phyloP scores from a whole-genome alignment of 2,888 invertebrate species.

The Eupithecia subfuscata region DNA sequence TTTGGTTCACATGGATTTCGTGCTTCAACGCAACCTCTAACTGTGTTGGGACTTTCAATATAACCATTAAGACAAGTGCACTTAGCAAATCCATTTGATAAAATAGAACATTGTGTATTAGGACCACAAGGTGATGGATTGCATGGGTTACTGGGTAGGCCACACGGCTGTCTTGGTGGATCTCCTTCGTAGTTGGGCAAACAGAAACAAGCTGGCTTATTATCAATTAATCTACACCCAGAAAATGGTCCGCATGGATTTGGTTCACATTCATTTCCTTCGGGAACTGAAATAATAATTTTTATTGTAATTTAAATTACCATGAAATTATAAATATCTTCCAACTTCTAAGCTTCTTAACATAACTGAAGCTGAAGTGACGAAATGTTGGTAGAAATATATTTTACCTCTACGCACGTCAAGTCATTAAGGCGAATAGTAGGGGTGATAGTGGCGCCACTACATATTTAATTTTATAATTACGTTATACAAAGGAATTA shows the following conservation, averaged over 20 bases:
- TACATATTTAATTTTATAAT: too few relatives aligned
- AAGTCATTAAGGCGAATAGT: too few relatives aligned
- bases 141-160: constrained; percentile 90
- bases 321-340: background rate
- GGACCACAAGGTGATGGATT: constrained; percentile 94
- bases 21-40: constrained; percentile 92
- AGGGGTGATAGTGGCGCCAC: too few relatives aligned
- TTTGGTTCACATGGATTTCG: constrained; percentile 93
- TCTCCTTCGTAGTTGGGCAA: constrained; percentile 93
- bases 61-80: constrained; percentile 93
- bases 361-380: background rate
- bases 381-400: background rate
- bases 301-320: background rate
- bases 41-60: constrained; percentile 94
- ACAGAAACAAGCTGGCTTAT: constrained; percentile 93
- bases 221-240: constrained; percentile 90
- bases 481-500: too few relatives aligned
- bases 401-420: background rate
- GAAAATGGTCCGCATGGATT: constrained; percentile 94
- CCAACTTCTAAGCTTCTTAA: background rate
- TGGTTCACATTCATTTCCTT: constrained; percentile 92
- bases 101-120: constrained; percentile 92
- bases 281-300: constrained; percentile 87
- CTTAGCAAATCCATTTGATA: constrained; percentile 92
- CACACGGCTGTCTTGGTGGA: constrained; percentile 89